phyloP scores from a whole-genome alignment of 1,140 invertebrate genomes.

The Varroa destructor region DNA sequence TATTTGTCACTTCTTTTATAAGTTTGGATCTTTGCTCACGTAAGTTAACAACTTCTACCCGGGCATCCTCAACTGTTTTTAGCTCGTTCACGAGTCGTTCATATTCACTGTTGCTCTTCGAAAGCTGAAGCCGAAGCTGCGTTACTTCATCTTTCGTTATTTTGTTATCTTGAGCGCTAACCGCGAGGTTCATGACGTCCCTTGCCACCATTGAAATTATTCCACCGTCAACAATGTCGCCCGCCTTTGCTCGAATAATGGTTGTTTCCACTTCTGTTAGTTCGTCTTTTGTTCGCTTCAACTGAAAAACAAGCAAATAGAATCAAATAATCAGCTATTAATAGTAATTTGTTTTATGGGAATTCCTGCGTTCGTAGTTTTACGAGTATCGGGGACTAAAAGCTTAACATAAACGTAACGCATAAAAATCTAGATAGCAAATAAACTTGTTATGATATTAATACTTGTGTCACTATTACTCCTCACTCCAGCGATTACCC shows the following conservation, averaged over 20 bases:
- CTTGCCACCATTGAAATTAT: background rate
- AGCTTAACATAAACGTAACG: no score
- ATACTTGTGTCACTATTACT: no score
- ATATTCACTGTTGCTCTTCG: background rate
- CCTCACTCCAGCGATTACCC: no score
- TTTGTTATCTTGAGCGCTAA: slow-evolving; percentile 10
- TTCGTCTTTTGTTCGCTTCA: slow-evolving; percentile 2
- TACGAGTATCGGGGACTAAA: no score
- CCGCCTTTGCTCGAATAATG: background rate
- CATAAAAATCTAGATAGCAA: no score
- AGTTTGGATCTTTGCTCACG: background rate
- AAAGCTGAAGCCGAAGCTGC: background rate
- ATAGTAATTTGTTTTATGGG: no score
- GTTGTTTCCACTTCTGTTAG: background rate
- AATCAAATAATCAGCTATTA: no score
- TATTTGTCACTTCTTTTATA: background rate
- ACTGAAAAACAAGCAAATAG: background rate
- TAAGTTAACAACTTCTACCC: background rate
- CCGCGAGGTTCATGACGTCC: slow-evolving; percentile 19
- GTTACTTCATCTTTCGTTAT: slow-evolving; percentile 10
- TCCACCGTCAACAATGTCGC: slow-evolving; percentile 8
- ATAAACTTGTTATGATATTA: no score
- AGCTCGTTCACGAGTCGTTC: background rate
- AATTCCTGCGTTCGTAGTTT: no score
- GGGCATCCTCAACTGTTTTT: background rate